phyloP scores from a whole-genome alignment of 1,140 invertebrate genomes.

The Bombyx mandarina region DNA sequence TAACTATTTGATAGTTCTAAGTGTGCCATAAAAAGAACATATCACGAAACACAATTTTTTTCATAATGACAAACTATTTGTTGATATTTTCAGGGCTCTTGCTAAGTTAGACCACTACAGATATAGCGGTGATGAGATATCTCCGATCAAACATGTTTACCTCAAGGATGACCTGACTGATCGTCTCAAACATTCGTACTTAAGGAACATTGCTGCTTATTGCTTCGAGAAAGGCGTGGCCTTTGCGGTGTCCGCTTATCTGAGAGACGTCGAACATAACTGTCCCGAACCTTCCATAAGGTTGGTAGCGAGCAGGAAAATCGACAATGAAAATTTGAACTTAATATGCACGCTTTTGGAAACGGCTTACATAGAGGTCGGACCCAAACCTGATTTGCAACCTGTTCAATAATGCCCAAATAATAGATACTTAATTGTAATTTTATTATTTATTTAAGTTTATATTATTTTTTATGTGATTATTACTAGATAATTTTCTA shows the following conservation, averaged over 20 bases:
- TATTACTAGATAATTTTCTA: background rate
- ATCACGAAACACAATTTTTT: too few relatives aligned
- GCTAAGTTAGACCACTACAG: constrained; percentile 66
- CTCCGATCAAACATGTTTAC: constrained; percentile 87
- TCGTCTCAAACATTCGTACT: constrained; percentile 69
- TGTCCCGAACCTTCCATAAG: constrained; percentile 77
- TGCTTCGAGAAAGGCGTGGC: constrained; percentile 75
- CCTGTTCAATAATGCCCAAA: constrained; percentile 5
- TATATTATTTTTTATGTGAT: constrained; percentile 1
- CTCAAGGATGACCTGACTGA: constrained; percentile 68
- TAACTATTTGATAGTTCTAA: too few relatives aligned
- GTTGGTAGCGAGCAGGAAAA: constrained; percentile 73
- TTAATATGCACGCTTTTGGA: constrained; percentile 52
- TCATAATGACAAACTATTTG: too few relatives aligned
- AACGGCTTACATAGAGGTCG: constrained; percentile 54
- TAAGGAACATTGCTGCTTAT: constrained; percentile 75
- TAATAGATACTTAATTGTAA: constrained; percentile 1
- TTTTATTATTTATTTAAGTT: constrained; percentile 1
- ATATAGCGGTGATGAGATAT: constrained; percentile 75
- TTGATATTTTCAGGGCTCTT: constrained; percentile 47
- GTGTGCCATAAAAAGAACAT: too few relatives aligned
- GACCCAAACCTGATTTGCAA: constrained; percentile 30
- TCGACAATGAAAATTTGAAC: constrained; percentile 72
- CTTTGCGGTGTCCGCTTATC: constrained; percentile 75
- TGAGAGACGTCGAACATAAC: constrained; percentile 74